A percentile compares a stretch with the other conserved stretches of the same genome.
These are phyloP conservation scores for Amblyjoppa fuscipennis DNA, from an alignment of 2,888 invertebrate genomes.

Conservation along the genomic window DNA sequence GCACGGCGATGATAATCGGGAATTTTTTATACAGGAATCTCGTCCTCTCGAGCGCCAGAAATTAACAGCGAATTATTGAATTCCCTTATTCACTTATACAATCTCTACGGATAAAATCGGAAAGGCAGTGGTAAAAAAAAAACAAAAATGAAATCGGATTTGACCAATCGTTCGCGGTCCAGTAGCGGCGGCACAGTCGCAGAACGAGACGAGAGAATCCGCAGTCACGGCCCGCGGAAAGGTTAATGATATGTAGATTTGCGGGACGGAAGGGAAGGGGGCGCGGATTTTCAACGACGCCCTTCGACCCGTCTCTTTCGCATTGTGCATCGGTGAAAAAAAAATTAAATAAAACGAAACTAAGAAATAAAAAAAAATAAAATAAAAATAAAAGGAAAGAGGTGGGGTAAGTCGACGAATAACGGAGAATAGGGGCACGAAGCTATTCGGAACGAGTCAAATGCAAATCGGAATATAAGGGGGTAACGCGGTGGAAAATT, in stretches of 20 bases:
- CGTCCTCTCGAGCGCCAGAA: not conserved
- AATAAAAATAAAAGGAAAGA: slow-evolving; percentile 47
- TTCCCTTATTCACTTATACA: slow-evolving; percentile 57
- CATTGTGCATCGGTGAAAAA: slow-evolving; percentile 47
- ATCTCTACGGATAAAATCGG: slow-evolving; percentile 58
- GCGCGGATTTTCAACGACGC: slow-evolving; percentile 79
- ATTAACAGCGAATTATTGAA: slow-evolving; percentile 34
- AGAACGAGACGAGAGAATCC: slow-evolving; percentile 64
- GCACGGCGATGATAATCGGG: not conserved
- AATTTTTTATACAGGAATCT: not conserved
- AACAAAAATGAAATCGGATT: slow-evolving; percentile 52
- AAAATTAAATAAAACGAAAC: slow-evolving; percentile 64
- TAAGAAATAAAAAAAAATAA: slow-evolving; percentile 62
- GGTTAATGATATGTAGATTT: slow-evolving; percentile 83
- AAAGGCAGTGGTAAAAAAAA: slow-evolving; percentile 9
- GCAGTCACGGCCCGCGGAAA: slow-evolving; percentile 70
- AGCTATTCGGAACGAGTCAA: slow-evolving; percentile 81
- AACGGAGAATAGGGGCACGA: slow-evolving; percentile 62
- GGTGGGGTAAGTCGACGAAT: slow-evolving; percentile 61
- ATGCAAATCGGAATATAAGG: slow-evolving; percentile 83
- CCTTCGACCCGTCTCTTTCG: slow-evolving; percentile 4
- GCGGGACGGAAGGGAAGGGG: slow-evolving; percentile 59
- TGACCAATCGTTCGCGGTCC: slow-evolving; percentile 48
- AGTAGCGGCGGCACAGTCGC: not conserved
- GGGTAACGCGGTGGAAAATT: slow-evolving; percentile 83